Evolutionary conservation across 2,888 invertebrate genomes (phyloP).

Genomic region (Sepioteuthis lessoniana): DNA sequence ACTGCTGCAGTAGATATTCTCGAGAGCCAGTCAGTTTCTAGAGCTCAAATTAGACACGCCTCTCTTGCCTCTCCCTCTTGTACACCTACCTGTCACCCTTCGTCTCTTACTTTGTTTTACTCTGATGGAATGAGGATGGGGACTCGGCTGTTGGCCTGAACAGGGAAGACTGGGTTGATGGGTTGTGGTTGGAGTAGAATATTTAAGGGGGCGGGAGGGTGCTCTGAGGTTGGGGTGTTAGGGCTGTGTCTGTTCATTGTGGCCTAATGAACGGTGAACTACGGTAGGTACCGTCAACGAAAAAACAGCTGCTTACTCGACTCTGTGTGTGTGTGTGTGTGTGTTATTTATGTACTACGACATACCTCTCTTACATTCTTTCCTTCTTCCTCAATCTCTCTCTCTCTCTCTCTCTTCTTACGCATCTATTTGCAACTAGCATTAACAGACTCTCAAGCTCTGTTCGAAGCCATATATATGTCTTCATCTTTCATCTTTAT

Average conservation of each 20-base stretch:
- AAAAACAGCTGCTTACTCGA: background rate
- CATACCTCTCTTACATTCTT: too few species aligned
- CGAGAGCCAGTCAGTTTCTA: background rate
- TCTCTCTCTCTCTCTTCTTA: too few species aligned
- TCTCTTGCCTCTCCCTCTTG: background rate
- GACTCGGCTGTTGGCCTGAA: background rate
- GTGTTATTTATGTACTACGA: too few species aligned
- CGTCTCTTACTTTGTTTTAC: background rate
- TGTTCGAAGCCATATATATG: too few species aligned
- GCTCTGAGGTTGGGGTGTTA: background rate
- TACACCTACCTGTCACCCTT: background rate
- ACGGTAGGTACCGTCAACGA: background rate
- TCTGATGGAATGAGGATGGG: background rate
- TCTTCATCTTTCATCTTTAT: too few species aligned
- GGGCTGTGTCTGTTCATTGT: background rate
- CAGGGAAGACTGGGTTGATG: background rate
- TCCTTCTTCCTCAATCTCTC: too few species aligned
- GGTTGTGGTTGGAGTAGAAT: background rate
- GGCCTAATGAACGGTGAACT: constrained; percentile 8
- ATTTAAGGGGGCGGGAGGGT: background rate
- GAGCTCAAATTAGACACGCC: background rate
- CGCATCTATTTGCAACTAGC: too few species aligned
- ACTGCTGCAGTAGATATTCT: too few species aligned
- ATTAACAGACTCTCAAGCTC: too few species aligned
- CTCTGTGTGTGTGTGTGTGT: background rate